These are phyloP conservation scores for Peromyscus eremicus DNA, from an alignment of 2,797 vertebrate species.

Conservation along the genomic window DNA sequence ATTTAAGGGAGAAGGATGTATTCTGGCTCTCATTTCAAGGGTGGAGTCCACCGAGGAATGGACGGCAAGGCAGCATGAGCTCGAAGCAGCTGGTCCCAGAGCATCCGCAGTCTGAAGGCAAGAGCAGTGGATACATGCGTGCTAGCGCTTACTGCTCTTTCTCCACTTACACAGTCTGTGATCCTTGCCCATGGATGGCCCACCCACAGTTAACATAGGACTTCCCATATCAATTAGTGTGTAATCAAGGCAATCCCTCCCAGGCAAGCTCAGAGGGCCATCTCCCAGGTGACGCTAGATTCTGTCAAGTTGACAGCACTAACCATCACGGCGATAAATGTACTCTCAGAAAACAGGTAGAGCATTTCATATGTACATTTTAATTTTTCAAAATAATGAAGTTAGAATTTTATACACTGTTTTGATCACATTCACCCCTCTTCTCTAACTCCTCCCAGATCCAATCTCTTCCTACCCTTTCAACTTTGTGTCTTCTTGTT, in stretches of 20 bases:
- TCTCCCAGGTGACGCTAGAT: background rate
- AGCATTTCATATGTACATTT: background rate
- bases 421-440: background rate
- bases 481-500: background rate
- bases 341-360: background rate
- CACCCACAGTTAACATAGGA: background rate
- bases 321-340: background rate
- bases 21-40: background rate
- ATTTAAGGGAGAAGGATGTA: background rate
- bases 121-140: background rate
- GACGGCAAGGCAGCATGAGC: background rate
- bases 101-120: background rate
- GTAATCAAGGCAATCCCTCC: background rate
- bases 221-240: background rate
- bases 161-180: too few species aligned
- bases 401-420: background rate
- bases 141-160: accelerated
- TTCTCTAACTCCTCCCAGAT: background rate
- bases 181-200: background rate
- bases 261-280: background rate
- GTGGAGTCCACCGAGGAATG: background rate
- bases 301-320: background rate
- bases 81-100: background rate
- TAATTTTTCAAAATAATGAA: background rate
- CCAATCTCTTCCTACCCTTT: background rate